Percentiles rank a stretch among this genome's conserved stretches.
Evolutionary conservation across 2,797 vertebrate species (phyloP).

Genomic region (Molothrus ater): DNA sequence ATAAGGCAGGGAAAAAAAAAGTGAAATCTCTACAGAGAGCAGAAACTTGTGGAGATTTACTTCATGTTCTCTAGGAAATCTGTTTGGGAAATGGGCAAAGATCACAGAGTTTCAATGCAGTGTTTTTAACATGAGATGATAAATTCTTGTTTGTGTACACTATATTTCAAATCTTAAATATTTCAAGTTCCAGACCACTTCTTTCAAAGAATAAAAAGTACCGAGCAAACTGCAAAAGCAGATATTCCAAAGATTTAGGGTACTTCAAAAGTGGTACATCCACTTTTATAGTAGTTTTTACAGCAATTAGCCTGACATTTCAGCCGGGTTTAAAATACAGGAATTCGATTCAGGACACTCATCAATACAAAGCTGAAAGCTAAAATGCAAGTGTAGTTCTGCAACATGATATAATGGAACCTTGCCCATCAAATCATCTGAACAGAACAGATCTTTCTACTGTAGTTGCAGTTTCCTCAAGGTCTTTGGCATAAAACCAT

Average conservation of each 20-base stretch:
- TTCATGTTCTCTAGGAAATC: background rate
- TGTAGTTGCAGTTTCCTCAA: background rate
- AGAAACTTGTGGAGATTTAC: background rate
- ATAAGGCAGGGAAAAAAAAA: too few species aligned
- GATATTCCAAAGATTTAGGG: background rate
- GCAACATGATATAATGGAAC: background rate
- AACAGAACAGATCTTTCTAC: background rate
- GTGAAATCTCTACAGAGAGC: background rate
- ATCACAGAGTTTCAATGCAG: background rate
- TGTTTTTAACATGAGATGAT: background rate
- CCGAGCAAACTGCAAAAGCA: background rate
- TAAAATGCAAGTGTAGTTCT: background rate
- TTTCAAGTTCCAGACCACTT: background rate
- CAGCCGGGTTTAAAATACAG: background rate
- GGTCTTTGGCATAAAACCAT: background rate
- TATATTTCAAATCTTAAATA: background rate
- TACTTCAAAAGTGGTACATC: background rate
- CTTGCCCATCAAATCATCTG: background rate
- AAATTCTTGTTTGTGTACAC: background rate
- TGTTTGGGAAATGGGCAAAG: background rate
- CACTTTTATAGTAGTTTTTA: background rate
- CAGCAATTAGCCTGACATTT: background rate
- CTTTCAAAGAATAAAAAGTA: background rate
- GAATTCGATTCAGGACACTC: background rate
- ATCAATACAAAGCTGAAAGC: background rate